A percentile compares a stretch with the other conserved stretches of the same genome.
Conservation (phyloP, 2,113 vertebrate species). For the Lepus timidus region DNA sequence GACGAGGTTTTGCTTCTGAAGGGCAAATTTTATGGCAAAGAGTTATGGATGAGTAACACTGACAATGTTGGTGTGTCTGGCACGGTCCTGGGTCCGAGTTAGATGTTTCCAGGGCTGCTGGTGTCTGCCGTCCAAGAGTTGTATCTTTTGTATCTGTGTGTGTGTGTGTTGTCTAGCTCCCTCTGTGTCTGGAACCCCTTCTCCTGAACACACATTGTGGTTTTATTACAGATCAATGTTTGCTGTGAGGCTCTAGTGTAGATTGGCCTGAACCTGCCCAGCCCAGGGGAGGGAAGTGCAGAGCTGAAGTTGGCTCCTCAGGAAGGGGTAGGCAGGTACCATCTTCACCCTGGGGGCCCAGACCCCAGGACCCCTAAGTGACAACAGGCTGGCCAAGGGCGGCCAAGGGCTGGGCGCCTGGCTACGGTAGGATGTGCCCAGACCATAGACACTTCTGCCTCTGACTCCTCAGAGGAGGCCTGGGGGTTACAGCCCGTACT, state of each 20-base stretch:
- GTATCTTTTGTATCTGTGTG: background rate
- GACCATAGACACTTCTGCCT: background rate
- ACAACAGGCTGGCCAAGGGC: background rate
- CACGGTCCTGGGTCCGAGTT: background rate
- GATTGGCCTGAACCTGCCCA: constrained; percentile 82
- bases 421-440: background rate
- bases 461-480: background rate
- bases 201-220: constrained; percentile 69
- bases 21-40: background rate
- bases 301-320: constrained; percentile 44
- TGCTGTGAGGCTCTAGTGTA: constrained; percentile 63
- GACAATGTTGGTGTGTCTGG: background rate
- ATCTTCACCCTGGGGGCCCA: constrained; percentile 27
- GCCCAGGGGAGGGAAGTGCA: constrained; percentile 75
- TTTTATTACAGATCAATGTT: constrained; percentile 81
- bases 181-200: constrained; percentile 65
- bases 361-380: background rate
- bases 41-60: background rate
- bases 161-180: background rate
- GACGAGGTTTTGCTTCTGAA: constrained; percentile 43
- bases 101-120: background rate
- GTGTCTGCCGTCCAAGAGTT: background rate
- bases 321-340: constrained; percentile 60
- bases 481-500: background rate
- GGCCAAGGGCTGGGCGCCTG: background rate